Base-by-base conservation (phyloP, 1,140 invertebrate genomes). In the Pemphigus obesinymphae region DNA sequence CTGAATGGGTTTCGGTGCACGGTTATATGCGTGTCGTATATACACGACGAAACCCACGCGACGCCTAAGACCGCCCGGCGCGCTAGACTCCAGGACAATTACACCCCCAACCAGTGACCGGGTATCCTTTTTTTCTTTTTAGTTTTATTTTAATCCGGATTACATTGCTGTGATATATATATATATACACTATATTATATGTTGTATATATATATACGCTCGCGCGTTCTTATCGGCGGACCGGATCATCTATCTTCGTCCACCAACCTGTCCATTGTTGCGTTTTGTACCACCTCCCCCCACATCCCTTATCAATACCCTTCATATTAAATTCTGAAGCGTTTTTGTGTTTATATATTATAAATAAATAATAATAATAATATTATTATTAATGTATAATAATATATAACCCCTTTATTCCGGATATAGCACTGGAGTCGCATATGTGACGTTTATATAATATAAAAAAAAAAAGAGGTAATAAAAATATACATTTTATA, bases 231-330 rank as follows among this genome's bases (percentile, higher is more conserved):
- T 80, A 80, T 80, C 76, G 76, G 37, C 76, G 8, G 23, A 61
- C 53, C 55, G n/a, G 75, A 78, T 61, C 76, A 80, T 80, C 55
- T 63, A 80, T 80, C 76, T 61, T 80, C 76, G 76, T 80, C 76
- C 37, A 29, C 55, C 37, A 34, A 45, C 76, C 55, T 29, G 76
- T 40, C 55, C 76, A 80, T 80, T 80, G 76, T 80, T 61, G 76
- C 76, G 7, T 73, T 73, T 48, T 31, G 20, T 34, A 48, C 23
- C 26, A 17, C 43, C 11, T 8, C 17, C 68, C 23, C 1, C 68
- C 68, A 0, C 43, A 48, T 48, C 5, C 26, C 45, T 29, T 15
- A 11, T n/a, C 17, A 23, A 26, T 10, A 43, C 40, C 7, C n/a
- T n/a, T n/a, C n/a, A n/a, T n/a, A 40, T 40, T 10, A 10, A 40